Evolutionary conservation across 2,113 vertebrate species (phyloP), one percentile per base, ranked within the genome.

Genomic region (Regulus satrapa): DNA sequence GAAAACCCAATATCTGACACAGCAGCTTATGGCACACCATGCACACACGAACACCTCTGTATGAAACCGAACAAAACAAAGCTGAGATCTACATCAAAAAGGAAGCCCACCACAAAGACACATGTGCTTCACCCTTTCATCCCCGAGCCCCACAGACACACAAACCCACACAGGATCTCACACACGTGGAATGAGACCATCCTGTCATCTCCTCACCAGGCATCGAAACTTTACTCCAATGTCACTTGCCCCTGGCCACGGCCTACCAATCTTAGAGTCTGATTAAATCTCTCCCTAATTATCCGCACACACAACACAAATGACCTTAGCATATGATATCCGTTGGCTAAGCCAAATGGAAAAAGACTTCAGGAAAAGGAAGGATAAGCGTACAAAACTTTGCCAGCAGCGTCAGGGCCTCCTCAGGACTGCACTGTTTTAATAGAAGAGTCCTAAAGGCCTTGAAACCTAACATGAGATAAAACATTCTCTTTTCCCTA

Each of bases 101-200:
- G 46, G 64, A 85, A 78, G 85, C 64, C 95, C 93, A 94, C 88
- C 92, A 96, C 88, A 97, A 95, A 96, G 93, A 92, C 82, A 88
- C 77, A 93, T 45, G 56, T 83, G 92, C 74, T 67, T 89, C 92
- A 85, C 29, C 46, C 92, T 93, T 96, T 92, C 87, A 93, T 95
- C 85, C 93, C 64, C 21, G 15, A 88, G 64, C 64, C 69, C 87
- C 59, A 74, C 38, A 82, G 54, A 62, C 67, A 85, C 75, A 54
- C 62, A 43, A 80, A 45, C 88, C 95, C 91, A 88, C 74, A 69
- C 16, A 26, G 76, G 59, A 69, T 88, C 40, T 40, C 21, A 83
- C 61, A 48, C 61, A 72, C 91, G 41, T 31, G n/a, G 69, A 38
- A 25, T 34, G 36, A 74, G 89, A 91, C 61, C 62, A 52, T 84